phyloP scores from a whole-genome alignment of 2,888 invertebrate genomes.

The Nymphalis urticae region DNA sequence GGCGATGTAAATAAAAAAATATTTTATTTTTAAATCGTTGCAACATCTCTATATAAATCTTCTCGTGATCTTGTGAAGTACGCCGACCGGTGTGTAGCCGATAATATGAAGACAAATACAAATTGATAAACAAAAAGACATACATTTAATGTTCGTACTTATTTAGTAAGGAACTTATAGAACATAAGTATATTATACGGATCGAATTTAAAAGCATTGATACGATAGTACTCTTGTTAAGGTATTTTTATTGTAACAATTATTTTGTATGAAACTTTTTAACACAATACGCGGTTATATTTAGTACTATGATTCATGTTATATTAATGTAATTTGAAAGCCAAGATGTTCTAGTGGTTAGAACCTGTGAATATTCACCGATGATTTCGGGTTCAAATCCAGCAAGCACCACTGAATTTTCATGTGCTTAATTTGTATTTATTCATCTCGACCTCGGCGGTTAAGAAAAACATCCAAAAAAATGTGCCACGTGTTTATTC shows the following conservation, averaged over 20 bases:
- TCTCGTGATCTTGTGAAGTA: conserved; percentile 67
- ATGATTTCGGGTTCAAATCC: too few species aligned
- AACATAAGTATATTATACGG: conserved; percentile 41
- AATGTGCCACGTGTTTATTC: too few species aligned
- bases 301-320: background rate
- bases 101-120: conserved; percentile 80
- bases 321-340: background rate
- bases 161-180: conserved; percentile 45
- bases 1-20: background rate
- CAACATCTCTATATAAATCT: conserved; percentile 54
- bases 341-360: too few species aligned
- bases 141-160: conserved; percentile 65
- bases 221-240: conserved; percentile 33
- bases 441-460: too few species aligned
- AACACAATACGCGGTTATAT: conserved; percentile 8
- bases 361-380: too few species aligned
- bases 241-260: conserved; percentile 36
- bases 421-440: too few species aligned
- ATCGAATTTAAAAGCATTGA: conserved; percentile 42
- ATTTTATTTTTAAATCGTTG: conserved; percentile 1
- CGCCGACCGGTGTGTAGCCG: conserved; percentile 72
- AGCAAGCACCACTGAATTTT: too few species aligned
- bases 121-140: conserved; percentile 81
- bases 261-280: conserved; percentile 20
- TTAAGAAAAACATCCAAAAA: too few species aligned